Base-by-base conservation (phyloP, 2,797 vertebrate species). In the Anniella stebbinsi region DNA sequence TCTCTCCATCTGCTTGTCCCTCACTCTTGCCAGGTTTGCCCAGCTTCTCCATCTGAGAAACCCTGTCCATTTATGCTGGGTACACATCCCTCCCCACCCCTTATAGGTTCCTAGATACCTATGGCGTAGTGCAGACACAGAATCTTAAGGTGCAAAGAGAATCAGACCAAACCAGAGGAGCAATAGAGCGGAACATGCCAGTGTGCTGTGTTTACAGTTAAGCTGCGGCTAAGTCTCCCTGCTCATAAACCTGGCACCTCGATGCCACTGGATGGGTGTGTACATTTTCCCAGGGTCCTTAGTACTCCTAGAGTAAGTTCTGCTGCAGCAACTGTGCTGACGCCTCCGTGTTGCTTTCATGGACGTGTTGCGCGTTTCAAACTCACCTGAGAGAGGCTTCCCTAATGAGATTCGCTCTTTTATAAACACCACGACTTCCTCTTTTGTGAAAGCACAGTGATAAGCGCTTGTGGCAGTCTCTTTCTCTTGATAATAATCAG, bases 261-360 rank as follows among this genome's bases (percentile, higher is more conserved):
- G 51, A 38, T 36, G 51, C n/a, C 13, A 36, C 15, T 86, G n/a
- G 73, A 25, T 4, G 54, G 33, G 21, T n/a, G 54, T 36, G 12
- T 72, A 45, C 2, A 30, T 51, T 38, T 30, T 76, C 78, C 88
- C 81, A 93, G 84, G n/a, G 30, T 85, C 41, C 57, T 83, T 51
- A 60, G 9, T 13, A 33, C 77, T 91, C 17, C 54, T 54, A 75
- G 85, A 77, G 91, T 83, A 51, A 67, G 66, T 83, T 92, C 82
- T 63, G 84, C 80, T 60, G 48, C 45, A 41, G 75, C 87, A 90
- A 87, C 33, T 93, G n/a, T 82, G 57, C 41, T 78, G 89, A 4
- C 82, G 41, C 45, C 91, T 90, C 77, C 2, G 0, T 73, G 13
- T 72, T 92, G 18, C 33, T 88, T 88, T 92, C 80, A 8, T 10